A percentile compares a stretch with the other conserved stretches of the same genome.
These are phyloP conservation scores for Romanogobio albipinnatus DNA, from an alignment of 2,113 vertebrate species.

Conservation along the genomic window DNA sequence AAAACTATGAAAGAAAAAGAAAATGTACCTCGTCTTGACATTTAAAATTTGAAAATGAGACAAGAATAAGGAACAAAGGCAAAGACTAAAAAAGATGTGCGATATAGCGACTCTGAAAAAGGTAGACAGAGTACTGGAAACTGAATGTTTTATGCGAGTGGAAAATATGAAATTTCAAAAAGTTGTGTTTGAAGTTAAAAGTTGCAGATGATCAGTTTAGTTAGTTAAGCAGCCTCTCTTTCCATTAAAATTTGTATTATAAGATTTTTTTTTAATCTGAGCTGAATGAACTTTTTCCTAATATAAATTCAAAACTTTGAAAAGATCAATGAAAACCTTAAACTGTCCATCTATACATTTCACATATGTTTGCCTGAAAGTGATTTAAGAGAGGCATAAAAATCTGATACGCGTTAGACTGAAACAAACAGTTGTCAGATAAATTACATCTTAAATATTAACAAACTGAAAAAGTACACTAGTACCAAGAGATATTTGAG, in stretches of 20 bases:
- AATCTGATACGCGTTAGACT: background rate
- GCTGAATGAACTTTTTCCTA: background rate
- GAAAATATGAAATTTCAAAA: background rate
- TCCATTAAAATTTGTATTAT: background rate
- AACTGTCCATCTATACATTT: background rate
- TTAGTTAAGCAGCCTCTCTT: background rate
- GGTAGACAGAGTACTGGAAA: background rate
- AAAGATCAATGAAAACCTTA: background rate
- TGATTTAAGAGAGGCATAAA: background rate
- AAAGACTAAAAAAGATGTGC: constrained; percentile 10
- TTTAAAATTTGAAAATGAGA: background rate
- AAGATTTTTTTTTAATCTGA: background rate
- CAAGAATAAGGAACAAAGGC: constrained; percentile 12
- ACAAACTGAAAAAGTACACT: constrained; percentile 4
- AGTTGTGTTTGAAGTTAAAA: background rate
- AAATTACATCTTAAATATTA: constrained; percentile 28
- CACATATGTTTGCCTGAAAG: background rate
- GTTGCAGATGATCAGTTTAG: background rate
- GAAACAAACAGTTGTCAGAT: constrained; percentile 14
- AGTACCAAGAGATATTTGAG: background rate
- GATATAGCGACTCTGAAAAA: background rate
- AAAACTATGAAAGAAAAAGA: background rate
- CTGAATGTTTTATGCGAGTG: background rate
- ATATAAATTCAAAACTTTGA: background rate
- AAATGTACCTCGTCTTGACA: background rate